phyloP scores from a whole-genome alignment of 2,113 vertebrate genomes.

The Leucopsar rothschildi region DNA sequence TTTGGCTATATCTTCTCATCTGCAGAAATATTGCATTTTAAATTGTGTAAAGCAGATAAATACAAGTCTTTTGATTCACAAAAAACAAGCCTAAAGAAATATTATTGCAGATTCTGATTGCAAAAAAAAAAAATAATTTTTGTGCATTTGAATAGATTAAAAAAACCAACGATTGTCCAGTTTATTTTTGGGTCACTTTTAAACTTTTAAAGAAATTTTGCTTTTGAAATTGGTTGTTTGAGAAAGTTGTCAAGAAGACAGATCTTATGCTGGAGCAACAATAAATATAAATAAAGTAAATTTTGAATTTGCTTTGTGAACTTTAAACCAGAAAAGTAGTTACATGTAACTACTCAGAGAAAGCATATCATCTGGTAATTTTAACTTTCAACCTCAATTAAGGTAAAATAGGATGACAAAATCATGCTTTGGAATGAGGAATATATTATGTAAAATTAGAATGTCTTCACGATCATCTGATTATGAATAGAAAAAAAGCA shows the following conservation, averaged over 20 bases:
- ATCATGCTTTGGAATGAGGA: slow-evolving; percentile 6
- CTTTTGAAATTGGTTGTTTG: background rate
- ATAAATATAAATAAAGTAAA: background rate
- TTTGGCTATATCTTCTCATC: background rate
- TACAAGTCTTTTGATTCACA: background rate
- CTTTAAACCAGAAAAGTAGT: background rate
- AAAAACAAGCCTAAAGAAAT: background rate
- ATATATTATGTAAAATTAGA: slow-evolving; percentile 8
- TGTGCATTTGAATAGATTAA: background rate
- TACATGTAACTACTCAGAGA: background rate
- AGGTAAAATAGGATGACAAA: slow-evolving; percentile 26
- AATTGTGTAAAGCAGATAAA: background rate
- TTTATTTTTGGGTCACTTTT: background rate
- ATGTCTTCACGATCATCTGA: background rate
- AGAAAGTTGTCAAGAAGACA: background rate
- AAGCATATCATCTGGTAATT: background rate
- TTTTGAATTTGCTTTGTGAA: background rate
- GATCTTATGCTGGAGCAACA: background rate
- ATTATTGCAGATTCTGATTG: background rate
- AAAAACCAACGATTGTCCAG: background rate
- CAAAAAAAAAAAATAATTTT: background rate
- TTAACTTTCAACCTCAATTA: background rate
- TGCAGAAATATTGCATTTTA: background rate
- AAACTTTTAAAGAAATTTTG: background rate
- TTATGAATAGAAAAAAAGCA: background rate